Conservation (phyloP, 1,140 invertebrate species). For the Apis florea region DNA sequence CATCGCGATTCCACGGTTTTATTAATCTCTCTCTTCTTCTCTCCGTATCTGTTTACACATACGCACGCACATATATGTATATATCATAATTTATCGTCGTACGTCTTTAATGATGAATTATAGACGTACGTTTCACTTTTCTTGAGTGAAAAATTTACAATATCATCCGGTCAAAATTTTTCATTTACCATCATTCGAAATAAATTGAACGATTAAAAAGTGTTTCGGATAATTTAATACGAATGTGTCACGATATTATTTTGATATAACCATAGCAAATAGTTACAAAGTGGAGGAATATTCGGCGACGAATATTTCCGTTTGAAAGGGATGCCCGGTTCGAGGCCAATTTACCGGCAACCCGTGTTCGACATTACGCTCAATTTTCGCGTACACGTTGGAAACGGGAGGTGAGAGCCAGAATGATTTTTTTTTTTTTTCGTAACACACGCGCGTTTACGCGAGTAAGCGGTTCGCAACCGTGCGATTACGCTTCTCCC, state of each 20-base stretch:
- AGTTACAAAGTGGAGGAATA: not conserved
- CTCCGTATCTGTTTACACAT: too few relatives aligned
- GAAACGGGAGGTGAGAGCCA: constrained; percentile 12
- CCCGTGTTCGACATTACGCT: constrained; percentile 8
- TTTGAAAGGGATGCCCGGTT: not conserved
- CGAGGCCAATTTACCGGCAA: constrained; percentile 6
- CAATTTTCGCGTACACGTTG: constrained; percentile 10
- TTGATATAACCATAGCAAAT: not conserved
- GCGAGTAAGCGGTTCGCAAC: constrained; percentile 44
- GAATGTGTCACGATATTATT: not conserved
- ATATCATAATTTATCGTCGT: constrained; percentile 10
- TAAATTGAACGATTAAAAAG: not conserved
- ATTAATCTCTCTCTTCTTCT: too few relatives aligned
- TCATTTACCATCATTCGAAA: not conserved
- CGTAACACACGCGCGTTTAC: constrained; percentile 26
- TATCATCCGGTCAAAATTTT: not conserved
- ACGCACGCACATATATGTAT: too few relatives aligned
- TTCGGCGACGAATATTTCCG: not conserved
- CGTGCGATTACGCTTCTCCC: constrained; percentile 42
- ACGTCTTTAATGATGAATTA: constrained; percentile 18
- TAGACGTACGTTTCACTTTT: not conserved
- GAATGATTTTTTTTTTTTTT: constrained; percentile 5
- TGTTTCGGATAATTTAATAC: not conserved
- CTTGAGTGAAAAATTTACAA: not conserved
- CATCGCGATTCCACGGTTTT: constrained; percentile 9